Evolutionary conservation across 2,113 vertebrate species (phyloP), one percentile per base, ranked within the genome.

Genomic region (Malaclemys terrapin): DNA sequence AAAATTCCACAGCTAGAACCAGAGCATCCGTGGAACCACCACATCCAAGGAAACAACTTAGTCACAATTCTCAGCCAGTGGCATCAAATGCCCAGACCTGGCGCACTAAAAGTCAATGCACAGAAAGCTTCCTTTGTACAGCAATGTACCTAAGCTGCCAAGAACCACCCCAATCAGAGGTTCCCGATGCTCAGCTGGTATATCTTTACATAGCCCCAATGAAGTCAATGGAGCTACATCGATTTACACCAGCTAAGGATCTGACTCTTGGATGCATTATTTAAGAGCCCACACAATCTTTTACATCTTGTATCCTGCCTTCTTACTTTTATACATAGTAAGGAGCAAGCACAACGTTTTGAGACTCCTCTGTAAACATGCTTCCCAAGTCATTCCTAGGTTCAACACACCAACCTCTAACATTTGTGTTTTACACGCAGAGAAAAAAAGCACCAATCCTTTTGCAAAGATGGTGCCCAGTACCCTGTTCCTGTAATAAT

Each of bases 381-480:
- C 38, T 88, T 81, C 88, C 84, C 85, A 50, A 92, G 27, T 10
- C 24, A 85, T 82, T 93, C 62, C 78, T 86, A 72, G 87, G 91
- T 90, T 53, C 24, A 89, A 62, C 56, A 83, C 45, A 62, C 82
- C 56, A 80, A 6, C 14, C 38, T 62, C 72, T 76, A 80, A 89
- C 57, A 24, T 22, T 76, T 38, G 2, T 38, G 50, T 4, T 78
- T 79, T 6, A 89, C 81, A 95, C 11, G 9, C 31, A 94, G 52
- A 84, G 22, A 95, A 85, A 80, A 27, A 79, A 42, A 38, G 59
- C 65, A 80, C 27, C 9, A 27, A 76, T 90, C 49, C 38, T 85
- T 56, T 17, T 8, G 50, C 49, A 86, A 84, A 84, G 87, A n/a
- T 0, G 0, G 56, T 84, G 19, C 0, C 0, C 27, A 76, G 22